Conservation (phyloP, 2,888 invertebrate genomes). For the Coelinius sp. region DNA sequence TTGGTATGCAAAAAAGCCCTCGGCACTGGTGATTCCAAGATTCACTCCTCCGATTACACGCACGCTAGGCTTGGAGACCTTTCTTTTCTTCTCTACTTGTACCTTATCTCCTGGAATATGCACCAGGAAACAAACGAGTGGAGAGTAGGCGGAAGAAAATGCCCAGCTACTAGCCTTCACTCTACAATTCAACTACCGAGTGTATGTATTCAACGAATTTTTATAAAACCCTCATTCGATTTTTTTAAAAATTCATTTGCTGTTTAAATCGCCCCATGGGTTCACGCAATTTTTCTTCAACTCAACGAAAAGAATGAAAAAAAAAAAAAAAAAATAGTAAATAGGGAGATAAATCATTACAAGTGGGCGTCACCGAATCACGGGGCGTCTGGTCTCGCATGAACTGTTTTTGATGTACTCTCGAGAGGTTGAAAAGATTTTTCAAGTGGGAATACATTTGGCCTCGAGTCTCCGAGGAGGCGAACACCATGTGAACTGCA, state of each 20-base stretch:
- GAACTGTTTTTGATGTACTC: conserved; percentile 13
- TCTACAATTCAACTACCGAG: conserved; percentile 10
- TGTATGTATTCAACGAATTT: neutral
- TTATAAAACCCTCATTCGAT: neutral
- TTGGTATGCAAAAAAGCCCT: conserved; percentile 54
- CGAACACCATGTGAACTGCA: conserved; percentile 19
- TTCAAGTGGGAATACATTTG: conserved; percentile 14
- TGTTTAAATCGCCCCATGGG: neutral
- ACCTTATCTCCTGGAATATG: conserved; percentile 37
- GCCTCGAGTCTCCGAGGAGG: neutral
- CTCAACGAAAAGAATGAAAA: neutral
- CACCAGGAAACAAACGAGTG: conserved; percentile 41
- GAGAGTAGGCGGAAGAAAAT: conserved; percentile 14
- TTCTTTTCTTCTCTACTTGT: conserved; percentile 28
- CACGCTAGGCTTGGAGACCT: conserved; percentile 51
- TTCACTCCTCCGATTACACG: conserved; percentile 60
- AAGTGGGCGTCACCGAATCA: conserved; percentile 28
- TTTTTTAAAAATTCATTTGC: neutral
- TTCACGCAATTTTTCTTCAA: neutral
- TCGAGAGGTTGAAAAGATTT: neutral
- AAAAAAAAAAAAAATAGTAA: neutral
- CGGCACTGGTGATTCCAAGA: conserved; percentile 51
- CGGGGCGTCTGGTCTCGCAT: conserved; percentile 28
- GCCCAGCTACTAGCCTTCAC: conserved; percentile 16
- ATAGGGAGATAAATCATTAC: conserved; percentile 22